Base-by-base conservation (phyloP, 2,888 invertebrate species). In the Phania funesta region DNA sequence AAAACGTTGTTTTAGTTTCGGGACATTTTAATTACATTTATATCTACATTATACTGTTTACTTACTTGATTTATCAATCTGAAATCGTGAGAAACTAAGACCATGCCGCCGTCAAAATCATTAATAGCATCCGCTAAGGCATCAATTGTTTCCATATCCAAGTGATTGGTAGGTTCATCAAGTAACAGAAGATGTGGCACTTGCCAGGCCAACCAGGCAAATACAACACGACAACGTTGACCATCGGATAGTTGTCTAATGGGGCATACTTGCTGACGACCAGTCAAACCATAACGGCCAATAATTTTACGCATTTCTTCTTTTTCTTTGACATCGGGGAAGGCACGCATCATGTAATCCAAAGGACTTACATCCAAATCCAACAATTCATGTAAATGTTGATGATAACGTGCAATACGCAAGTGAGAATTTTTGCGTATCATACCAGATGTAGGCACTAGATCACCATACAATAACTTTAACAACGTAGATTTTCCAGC, bases 221-320 rank as follows among this genome's bases (percentile, higher is more conserved):
- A 99, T 79, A 99, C 99, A 0, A 99, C 99, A 84, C 99, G 95
- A 91, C 99, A 99, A 38, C 99, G 93, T 92, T 99, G 99, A 3
- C 99, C 99, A 91, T 99, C 99, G 0, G 98, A 98, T 79, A 99
- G 91, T 80, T 91, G 90, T 0, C 90, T 86, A n/a, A 91, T 91
- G 38, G 90, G 91, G 70, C 89, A 87, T 85, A 96, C 97, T 93
- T 98, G 98, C 89, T 99, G 99, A 80, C 98, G 94, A 5, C 99
- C 99, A 0, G 99, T 97, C 58, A 99, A 93, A 1, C 99, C 99
- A 90, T 99, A 99, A 75, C 99, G 94, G 0, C 99, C 99, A 87
- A 99, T 98, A 86, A 99, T 99, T 92, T 98, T 98, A 77, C 99
- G 93, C 99, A 99, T 99, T 91, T 99, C 99, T 91, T 99, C 99